Percentiles rank a stretch among this genome's conserved stretches.
Evolutionary conservation across 1,140 invertebrate species (phyloP).

Genomic region (Oncopodura yosiiana): DNA sequence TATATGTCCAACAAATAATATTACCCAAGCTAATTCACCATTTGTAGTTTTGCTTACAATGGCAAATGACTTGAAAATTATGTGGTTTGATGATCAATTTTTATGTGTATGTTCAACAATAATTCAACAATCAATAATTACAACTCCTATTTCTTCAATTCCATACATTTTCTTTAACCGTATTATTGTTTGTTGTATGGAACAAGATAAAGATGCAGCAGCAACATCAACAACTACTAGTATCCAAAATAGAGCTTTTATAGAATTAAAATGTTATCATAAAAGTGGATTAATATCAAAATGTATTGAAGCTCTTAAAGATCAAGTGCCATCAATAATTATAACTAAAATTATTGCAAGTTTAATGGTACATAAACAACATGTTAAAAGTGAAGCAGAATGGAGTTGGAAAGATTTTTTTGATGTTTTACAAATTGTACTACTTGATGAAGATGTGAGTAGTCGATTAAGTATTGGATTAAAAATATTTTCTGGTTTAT

Average conservation of each 20-base stretch:
- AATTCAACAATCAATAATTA: constrained; percentile 1
- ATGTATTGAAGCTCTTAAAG: constrained; percentile 13
- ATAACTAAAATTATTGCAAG: constrained; percentile 14
- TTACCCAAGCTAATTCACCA: neutral
- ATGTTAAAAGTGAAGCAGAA: neutral
- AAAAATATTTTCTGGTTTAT: neutral
- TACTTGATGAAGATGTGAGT: neutral
- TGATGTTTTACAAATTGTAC: neutral
- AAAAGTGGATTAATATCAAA: constrained; percentile 16
- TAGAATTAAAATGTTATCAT: constrained; percentile 21
- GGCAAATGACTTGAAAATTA: constrained; percentile 18
- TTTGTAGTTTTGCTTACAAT: constrained; percentile 14
- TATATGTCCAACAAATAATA: neutral
- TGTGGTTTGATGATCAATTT: constrained; percentile 25
- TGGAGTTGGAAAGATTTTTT: constrained; percentile 12
- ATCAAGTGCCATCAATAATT: constrained; percentile 2
- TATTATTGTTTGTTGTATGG: constrained; percentile 24
- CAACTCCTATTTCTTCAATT: constrained; percentile 1
- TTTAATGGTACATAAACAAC: constrained; percentile 9
- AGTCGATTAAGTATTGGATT: neutral
- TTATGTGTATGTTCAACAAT: constrained; percentile 12
- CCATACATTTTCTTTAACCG: constrained; percentile 20
- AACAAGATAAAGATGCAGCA: neutral
- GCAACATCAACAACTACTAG: too few species aligned
- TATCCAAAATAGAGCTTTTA: constrained; percentile 10